A percentile compares a stretch with the other conserved stretches of the same genome.
Evolutionary conservation across 2,888 invertebrate genomes (phyloP).

Genomic region (Zygogramma bicolorata): DNA sequence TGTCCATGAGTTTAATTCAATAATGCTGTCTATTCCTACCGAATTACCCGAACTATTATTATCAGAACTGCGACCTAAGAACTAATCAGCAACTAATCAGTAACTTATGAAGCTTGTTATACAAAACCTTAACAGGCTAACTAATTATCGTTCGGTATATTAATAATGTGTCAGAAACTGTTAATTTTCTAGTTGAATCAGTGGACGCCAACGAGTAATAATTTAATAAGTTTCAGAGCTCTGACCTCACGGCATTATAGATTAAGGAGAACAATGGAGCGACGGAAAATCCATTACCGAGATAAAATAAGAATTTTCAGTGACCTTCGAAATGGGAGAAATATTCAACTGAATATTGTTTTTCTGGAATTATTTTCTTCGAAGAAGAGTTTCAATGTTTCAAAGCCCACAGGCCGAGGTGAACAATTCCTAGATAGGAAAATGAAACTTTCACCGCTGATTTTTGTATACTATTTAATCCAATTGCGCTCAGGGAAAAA

Average conservation of each 20-base stretch:
- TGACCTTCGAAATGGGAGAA: background rate
- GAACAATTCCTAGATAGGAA: too few species aligned
- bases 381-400: too few species aligned
- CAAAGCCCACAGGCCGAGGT: too few species aligned
- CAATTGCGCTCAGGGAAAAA: too few species aligned
- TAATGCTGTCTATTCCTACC: background rate
- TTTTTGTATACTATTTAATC: too few species aligned
- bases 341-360: too few species aligned
- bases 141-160: constrained; percentile 52
- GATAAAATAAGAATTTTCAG: background rate
- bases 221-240: constrained; percentile 45
- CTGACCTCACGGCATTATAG: constrained; percentile 21
- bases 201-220: constrained; percentile 48
- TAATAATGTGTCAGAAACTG: constrained; percentile 53
- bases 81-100: constrained; percentile 44
- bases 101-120: constrained; percentile 46
- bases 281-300: background rate
- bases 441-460: too few species aligned
- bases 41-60: background rate
- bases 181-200: constrained; percentile 50
- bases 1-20: background rate
- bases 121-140: constrained; percentile 50
- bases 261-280: background rate
- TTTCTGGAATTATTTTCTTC: too few species aligned
- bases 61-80: constrained; percentile 1